Conservation (phyloP, 2,888 invertebrate species). For the Morpho achilles region DNA sequence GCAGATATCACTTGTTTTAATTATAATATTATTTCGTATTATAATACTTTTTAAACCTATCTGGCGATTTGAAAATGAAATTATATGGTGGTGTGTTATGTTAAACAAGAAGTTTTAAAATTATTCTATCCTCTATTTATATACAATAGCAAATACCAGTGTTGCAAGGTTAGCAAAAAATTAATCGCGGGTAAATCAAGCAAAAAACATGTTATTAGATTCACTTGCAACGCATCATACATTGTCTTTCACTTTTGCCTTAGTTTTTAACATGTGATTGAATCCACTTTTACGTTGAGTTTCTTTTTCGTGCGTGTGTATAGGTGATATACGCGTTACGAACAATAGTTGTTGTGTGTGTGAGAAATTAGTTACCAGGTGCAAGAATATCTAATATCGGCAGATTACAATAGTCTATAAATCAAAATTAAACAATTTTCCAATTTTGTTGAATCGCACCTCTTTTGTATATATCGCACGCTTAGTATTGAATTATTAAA, state of each 20-base stretch:
- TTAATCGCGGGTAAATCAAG: conserved; percentile 4
- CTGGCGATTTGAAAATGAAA: no score
- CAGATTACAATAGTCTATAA: background rate
- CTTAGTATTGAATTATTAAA: no score
- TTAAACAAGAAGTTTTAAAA: no score
- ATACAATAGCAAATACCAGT: no score
- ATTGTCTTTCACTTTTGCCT: conserved; percentile 14
- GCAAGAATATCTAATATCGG: background rate
- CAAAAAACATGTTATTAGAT: conserved; percentile 7
- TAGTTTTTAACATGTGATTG: conserved; percentile 13
- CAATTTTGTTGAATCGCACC: no score
- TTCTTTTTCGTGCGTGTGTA: conserved; percentile 17
- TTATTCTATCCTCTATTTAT: no score
- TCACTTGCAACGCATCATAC: conserved; percentile 8
- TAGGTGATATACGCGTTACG: conserved; percentile 1
- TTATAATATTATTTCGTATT: no score
- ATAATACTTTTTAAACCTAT: no score
- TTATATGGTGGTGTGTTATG: no score
- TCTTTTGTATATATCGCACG: no score
- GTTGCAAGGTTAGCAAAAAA: background rate
- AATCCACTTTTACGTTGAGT: conserved; percentile 20
- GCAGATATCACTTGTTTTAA: no score
- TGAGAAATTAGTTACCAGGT: background rate
- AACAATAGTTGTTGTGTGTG: conserved; percentile 7
- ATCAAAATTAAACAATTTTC: background rate